Evolutionary conservation across 1,140 invertebrate genomes (phyloP), one percentile per base, ranked within the genome.

Genomic region (Teleopsis dalmanni): DNA sequence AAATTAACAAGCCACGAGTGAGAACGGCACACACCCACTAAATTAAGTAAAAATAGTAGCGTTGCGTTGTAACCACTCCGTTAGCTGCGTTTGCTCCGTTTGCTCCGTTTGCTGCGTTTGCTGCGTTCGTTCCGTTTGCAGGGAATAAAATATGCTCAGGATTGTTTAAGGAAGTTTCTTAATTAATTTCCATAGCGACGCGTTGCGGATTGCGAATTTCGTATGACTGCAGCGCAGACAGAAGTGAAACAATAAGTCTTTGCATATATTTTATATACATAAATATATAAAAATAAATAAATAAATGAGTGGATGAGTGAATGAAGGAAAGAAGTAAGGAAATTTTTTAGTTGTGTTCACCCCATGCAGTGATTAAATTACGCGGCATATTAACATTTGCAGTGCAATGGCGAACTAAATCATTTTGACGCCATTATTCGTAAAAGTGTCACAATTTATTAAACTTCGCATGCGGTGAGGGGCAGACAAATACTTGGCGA

Each of bases 181-280:
- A 63, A 63, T 63, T 63, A 60, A 63, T 62, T 63, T 60, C 57
- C 60, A 57, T 60, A 60, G 60, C 61, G 63, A 62, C 57, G 60
- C 59, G 60, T 58, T 52, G 26, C 36, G 56, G 53, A 53, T 60
- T 57, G 58, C 53, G 53, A 56, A 59, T 60, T 53, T 57, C n/a
- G 8, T 14, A 22, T 22, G 13, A 16, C 38, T 22, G 38, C 7
- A 23, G 25, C 38, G 14, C 18, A 14, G 25, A 22, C 38, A 26
- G 38, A 3, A 22, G n/a, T 22, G 25, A 41, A 7, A 41, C 5
- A 14, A 16, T 8, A 18, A 36, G 34, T 36, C 10, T 18, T 18
- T 36, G 34, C 21, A 10, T 14, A 18, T n/a, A 35, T 7, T 14
- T 18, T 14, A 35, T 18, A 35, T 18, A 16, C 34, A 19, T 18